Evolutionary conservation across 2,113 vertebrate species (phyloP), one percentile per base, ranked within the genome.

Genomic region (Puntigrus tetrazona): DNA sequence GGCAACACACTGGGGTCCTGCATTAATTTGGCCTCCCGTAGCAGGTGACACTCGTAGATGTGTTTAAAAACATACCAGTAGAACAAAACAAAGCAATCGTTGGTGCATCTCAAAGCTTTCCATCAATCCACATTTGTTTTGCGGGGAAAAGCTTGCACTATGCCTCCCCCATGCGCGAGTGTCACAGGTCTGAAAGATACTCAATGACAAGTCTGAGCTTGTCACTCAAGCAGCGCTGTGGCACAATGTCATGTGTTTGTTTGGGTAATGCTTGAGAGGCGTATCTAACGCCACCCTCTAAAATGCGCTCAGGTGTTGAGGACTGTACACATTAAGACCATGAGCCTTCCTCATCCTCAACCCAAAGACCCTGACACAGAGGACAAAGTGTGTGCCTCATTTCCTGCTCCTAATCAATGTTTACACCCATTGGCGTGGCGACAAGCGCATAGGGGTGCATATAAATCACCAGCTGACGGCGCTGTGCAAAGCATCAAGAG

Each of bases 111-210:
- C 25, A 70, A 78, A 72, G 69, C 70, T 81, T 85, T 73, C 27
- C 69, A 34, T 73, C 84, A 85, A 67, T 75, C 78, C 34, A 77
- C 27, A 83, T 83, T 74, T 69, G 38, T 55, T 82, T 34, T 79
- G 27, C 31, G 16, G 59, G 77, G 81, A 57, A 86, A 87, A 84
- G 78, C 84, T 86, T 91, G 90, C 88, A 86, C 85, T 85, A 86
- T 91, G 92, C 91, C 89, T 93, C 88, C 90, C 88, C 86, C 91
- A 63, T 86, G 38, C 7, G 52, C 70, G 31, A 27, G 78, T 93
- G 93, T 94, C 92, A 94, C 91, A 92, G 93, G 92, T 91, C 93
- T 94, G 92, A 93, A 92, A 94, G 94, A 93, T 92, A 92, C 93
- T 94, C 81, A 72, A 27, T 84, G 88, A 75, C 88, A 86, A 91